Base-by-base conservation (phyloP, 2,797 vertebrate species). In the Trachops cirrhosus region DNA sequence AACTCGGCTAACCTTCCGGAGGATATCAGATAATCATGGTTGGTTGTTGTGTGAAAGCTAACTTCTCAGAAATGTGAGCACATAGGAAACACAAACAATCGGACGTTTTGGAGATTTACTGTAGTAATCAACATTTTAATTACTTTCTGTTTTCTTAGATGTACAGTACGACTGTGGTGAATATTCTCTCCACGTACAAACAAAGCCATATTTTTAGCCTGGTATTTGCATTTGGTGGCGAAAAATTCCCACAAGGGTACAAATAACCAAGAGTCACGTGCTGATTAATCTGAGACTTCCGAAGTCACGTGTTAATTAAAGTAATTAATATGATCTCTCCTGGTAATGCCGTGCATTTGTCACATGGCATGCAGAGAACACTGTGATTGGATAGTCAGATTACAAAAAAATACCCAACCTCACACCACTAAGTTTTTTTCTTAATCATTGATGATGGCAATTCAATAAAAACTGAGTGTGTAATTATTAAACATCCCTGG, bases 1-100 rank as follows among this genome's bases (percentile, higher is more conserved):
- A 99, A 99, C 98, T 99, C 98, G 98, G 99, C 99, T 98, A 98
- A 98, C 99, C 99, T 99, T 99, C 99, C 99, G 99, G 99, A 99
- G 99, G 99, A 99, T 99, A 99, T 99, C 99, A 99, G 98, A 99
- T 99, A 99, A 99, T 99, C 99, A 99, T 11, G 98, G 98, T 97
- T 98, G 98, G 98, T 98, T 98, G 98, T 98, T 98, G 98, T 98
- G 96, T 98, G 98, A 98, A 98, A 98, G 97, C 98, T 98, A 98
- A 98, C 98, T 98, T 98, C 97, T 98, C 97, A 98, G 98, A 97
- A 96, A 98, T 97, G 97, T 98, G 97, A 97, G 97, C 98, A 97
- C 98, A 98, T 88, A 97, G 97, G 97, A 98, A 98, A 98, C 97
- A 98, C 5, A 41, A 98, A 98, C 97, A 98, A 98, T 98, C 95